A percentile compares a stretch with the other conserved stretches of the same genome.
These are phyloP conservation scores for Cervus canadensis DNA, from an alignment of 2,113 vertebrate genomes.

Conservation along the genomic window DNA sequence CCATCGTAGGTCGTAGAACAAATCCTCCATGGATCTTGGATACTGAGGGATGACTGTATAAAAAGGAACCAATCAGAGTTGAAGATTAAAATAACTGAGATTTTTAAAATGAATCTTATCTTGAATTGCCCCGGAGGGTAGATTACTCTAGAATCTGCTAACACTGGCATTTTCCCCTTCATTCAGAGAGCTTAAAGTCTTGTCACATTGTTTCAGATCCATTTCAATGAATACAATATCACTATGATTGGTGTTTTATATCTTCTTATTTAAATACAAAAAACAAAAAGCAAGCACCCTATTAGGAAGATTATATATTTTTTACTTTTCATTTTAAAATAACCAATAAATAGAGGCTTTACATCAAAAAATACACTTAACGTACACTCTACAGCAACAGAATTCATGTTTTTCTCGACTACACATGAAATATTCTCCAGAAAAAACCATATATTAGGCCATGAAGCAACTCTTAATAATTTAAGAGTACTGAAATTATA, in stretches of 20 bases:
- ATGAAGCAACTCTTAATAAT: background rate
- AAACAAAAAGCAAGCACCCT: background rate
- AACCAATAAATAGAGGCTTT: background rate
- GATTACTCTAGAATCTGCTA: background rate
- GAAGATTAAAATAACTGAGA: background rate
- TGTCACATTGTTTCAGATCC: background rate
- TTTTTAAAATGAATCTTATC: background rate
- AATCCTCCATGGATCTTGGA: background rate
- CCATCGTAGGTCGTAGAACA: background rate
- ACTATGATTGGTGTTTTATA: background rate
- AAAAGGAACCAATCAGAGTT: background rate
- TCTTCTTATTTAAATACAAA: background rate
- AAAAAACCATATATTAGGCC: background rate
- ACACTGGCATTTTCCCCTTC: background rate
- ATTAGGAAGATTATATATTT: background rate
- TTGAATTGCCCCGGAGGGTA: background rate
- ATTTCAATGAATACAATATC: background rate
- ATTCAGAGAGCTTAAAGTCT: background rate
- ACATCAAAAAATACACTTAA: background rate
- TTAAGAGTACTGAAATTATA: background rate
- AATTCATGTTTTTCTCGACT: background rate
- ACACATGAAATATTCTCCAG: background rate
- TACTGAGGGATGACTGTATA: background rate
- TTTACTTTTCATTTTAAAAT: background rate
- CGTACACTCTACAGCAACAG: background rate